Percentiles rank a stretch among this genome's conserved stretches.
Conservation (phyloP, 2,888 invertebrate genomes). For the Thera obeliscata region DNA sequence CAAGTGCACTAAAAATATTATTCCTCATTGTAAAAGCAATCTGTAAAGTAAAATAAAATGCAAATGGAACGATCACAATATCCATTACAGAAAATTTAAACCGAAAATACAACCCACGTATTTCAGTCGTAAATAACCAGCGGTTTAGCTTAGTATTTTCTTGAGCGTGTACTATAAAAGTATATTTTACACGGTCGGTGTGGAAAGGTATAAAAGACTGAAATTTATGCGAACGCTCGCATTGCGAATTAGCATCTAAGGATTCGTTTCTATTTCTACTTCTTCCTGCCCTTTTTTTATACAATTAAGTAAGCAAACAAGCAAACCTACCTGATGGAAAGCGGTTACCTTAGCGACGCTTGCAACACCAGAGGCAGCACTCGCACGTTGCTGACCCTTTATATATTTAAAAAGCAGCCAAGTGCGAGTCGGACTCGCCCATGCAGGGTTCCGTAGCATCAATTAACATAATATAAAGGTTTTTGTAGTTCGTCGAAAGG, state of each 20-base stretch:
- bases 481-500: too few species aligned
- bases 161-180: constrained; percentile 27
- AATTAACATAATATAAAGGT: too few species aligned
- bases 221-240: constrained; percentile 34
- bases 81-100: constrained; percentile 12
- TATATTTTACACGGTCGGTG: constrained; percentile 20
- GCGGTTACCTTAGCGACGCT: too few species aligned
- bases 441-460: too few species aligned
- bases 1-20: neutral
- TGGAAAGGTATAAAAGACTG: constrained; percentile 32
- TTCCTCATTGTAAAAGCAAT: neutral
- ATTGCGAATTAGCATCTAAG: constrained; percentile 8
- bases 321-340: too few species aligned
- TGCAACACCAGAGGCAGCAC: too few species aligned
- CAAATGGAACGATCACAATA: constrained; percentile 6
- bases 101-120: constrained; percentile 22
- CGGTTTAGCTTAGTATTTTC: constrained; percentile 16
- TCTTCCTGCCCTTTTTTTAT: too few species aligned
- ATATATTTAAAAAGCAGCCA: too few species aligned
- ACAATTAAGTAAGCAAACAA: too few species aligned
- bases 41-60: constrained; percentile 7
- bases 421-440: too few species aligned
- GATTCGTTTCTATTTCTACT: neutral
- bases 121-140: constrained; percentile 31
- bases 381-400: too few species aligned